Base-by-base conservation (phyloP, 1,140 invertebrate species). In the Nebria ingens region DNA sequence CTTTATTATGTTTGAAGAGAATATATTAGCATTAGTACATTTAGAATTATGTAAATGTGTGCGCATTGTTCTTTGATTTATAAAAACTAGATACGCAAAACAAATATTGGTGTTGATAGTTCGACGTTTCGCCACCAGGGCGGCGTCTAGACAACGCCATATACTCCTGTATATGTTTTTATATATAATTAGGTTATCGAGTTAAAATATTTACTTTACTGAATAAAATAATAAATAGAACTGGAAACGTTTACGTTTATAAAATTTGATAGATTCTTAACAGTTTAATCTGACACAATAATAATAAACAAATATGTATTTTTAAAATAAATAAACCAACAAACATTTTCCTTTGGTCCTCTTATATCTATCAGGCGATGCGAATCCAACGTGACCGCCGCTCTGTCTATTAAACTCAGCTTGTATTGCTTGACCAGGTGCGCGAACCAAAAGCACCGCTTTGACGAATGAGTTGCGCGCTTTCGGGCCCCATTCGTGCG, bases 321-420 rank as follows among this genome's bases (percentile, higher is more conserved):
- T n/a, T n/a, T 34, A 34, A 34, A 34, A 34, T n/a, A 34, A 34
- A 34, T 34, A 34, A 34, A 34, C 6, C 25, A 17, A 63, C 78
- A 68, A 71, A 82, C 81, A 79, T 74, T 76, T 76, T 56, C 80
- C 81, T 60, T 76, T 78, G 53, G 76, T 78, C 25, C 79, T 66
- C 52, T 73, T 73, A 59, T 83, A 85, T 58, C 80, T 73, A 64
- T 82, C 81, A 6, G 78, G 77, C 1, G 79, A 76, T 13, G 81
- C 84, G 62, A 83, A 82, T 1, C 82, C 84, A 54, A 84, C 76
- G 68, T 87, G 85, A 1, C 85, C 85, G 17, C 81, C 84, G 53
- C 78, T 80, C 61, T 82, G 79, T 53, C 84, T 67, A 71, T 87
- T 86, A 64, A 86, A 86, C 68, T 86, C 84, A 13, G 83, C 82